Evolutionary conservation across 1,140 invertebrate species (phyloP), one percentile per base, ranked within the genome.

Genomic region (Diabrotica virgifera): DNA sequence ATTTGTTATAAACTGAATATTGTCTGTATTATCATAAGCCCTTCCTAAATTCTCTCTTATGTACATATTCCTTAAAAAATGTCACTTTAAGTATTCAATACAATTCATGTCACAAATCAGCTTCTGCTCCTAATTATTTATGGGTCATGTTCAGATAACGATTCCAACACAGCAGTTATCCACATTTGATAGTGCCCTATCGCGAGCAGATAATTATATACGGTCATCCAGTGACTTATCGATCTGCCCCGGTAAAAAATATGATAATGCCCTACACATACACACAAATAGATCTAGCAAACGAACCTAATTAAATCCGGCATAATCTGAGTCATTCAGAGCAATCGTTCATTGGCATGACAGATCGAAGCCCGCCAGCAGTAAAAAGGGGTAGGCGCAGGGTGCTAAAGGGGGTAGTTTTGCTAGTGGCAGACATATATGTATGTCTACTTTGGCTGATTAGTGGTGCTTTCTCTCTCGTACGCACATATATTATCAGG

Each of bases 271-370:
- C 24, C 24, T 46, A 46, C 6, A 10, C 8, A 46, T 46, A 46
- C 40, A 4, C 40, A n/a, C 40, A 46, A 46, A 46, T 46, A 46
- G 8, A 46, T 24, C 24, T 46, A n/a, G 40, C 40, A 46, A 46
- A 46, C 40, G 40, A 46, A 46, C 40, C 40, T 46, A 46, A 46
- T 46, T 46, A 46, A 46, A 46, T 46, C 40, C 40, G n/a, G n/a
- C 3, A 46, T 46, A 46, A 46, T 46, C 40, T 46, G 40, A 46
- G 40, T 46, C 40, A 46, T 46, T 46, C 8, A 46, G n/a, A 10
- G 40, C 40, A 46, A 46, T 46, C 40, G 40, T 46, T 46, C 40
- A 46, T 46, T 46, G 40, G 40, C 40, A 46, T 46, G 40, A 46
- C 40, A 46, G 8, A 46, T 46, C 40, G 40, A 46, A 8, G 40